A percentile compares a stretch with the other conserved stretches of the same genome.
Conservation (phyloP, 2,797 vertebrate genomes). For the Pangasius djambal region DNA sequence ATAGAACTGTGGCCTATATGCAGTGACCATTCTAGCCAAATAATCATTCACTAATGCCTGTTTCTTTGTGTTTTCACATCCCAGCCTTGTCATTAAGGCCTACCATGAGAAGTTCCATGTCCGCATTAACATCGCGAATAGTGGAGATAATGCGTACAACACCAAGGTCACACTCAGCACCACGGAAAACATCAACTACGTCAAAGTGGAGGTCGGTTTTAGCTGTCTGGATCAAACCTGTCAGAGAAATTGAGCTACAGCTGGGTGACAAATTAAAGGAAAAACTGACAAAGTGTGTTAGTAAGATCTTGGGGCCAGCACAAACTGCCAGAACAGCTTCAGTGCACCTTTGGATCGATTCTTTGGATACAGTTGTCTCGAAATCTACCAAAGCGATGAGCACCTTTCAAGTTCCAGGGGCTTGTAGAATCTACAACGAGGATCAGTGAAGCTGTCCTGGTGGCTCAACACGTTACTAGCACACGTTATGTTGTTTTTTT, state of each 20-base stretch:
- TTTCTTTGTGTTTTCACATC: slow-evolving; percentile 8
- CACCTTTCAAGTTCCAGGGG: not conserved
- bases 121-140: slow-evolving; percentile 81
- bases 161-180: slow-evolving; percentile 84
- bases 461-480: not conserved
- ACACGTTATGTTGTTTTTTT: not conserved
- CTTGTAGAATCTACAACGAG: not conserved
- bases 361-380: not conserved
- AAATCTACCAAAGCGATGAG: not conserved
- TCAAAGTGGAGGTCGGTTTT: slow-evolving; percentile 86
- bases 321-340: not conserved
- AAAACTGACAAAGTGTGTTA: not conserved
- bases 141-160: slow-evolving; percentile 92
- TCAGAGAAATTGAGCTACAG: not conserved
- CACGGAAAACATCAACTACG: slow-evolving; percentile 90
- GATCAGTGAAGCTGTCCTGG: not conserved
- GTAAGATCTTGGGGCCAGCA: not conserved
- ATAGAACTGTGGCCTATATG: not conserved
- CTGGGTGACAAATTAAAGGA: not conserved
- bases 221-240: not conserved
- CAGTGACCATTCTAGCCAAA: not conserved
- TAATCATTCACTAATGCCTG: not conserved
- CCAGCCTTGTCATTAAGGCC: slow-evolving; percentile 79
- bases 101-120: slow-evolving; percentile 84
- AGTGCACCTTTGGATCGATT: not conserved